Percentiles rank a stretch among this genome's conserved stretches.
phyloP scores from a whole-genome alignment of 2,113 vertebrate genomes.

The Bettongia penicillata region DNA sequence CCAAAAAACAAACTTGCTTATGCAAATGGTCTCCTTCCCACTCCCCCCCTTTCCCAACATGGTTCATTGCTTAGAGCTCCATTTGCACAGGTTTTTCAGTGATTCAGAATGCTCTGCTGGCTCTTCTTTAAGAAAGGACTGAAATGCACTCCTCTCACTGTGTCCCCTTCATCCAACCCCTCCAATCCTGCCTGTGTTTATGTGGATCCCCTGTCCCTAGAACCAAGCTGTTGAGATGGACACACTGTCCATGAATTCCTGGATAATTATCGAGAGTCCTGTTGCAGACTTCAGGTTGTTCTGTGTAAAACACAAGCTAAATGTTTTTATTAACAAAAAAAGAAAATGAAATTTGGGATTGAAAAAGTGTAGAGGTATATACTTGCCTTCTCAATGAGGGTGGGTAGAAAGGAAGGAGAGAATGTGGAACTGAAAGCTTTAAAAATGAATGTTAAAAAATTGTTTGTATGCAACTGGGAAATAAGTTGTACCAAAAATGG shows the following conservation, averaged over 20 bases:
- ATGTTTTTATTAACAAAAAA: conserved; percentile 85
- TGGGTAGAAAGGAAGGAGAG: no score
- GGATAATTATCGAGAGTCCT: conserved; percentile 71
- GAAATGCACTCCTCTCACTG: conserved; percentile 82
- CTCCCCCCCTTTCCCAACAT: conserved; percentile 32
- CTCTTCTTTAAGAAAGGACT: conserved; percentile 77
- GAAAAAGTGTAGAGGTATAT: no score
- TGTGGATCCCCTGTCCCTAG: conserved; percentile 69
- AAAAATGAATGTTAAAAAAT: no score
- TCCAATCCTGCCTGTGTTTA: conserved; percentile 68
- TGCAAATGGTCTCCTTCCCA: conserved; percentile 25
- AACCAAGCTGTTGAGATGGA: conserved; percentile 68
- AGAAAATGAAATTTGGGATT: no score
- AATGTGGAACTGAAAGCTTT: no score
- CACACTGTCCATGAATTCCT: conserved; percentile 67
- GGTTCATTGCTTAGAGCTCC: conserved; percentile 57
- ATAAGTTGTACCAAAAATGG: no score
- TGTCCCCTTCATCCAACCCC: conserved; percentile 57
- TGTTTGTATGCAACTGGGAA: no score
- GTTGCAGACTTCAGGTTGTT: conserved; percentile 84
- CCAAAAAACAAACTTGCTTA: conserved; percentile 60
- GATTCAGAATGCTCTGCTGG: conserved; percentile 72
- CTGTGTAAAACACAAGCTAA: conserved; percentile 90
- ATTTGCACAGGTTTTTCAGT: conserved; percentile 70
- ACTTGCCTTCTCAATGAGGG: no score